Base-by-base conservation (phyloP, 2,113 vertebrate species). In the Procavia capensis region DNA sequence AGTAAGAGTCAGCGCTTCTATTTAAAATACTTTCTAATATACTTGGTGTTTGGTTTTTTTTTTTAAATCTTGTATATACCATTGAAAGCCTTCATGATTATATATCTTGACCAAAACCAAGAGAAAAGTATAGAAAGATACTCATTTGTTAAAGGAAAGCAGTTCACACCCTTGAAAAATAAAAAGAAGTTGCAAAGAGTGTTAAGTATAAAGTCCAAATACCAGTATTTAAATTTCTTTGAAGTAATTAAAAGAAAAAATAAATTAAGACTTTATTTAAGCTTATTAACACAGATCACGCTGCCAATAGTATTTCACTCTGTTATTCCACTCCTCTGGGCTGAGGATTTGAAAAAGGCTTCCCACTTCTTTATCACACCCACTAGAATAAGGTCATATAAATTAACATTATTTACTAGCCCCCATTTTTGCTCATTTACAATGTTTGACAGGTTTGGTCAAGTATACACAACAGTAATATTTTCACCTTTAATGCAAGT, bases 401-500 rank as follows among this genome's bases (percentile, higher is more conserved):
- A 97, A 93, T 97, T 91, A 97, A 98, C 93, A 96, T 89, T 91
- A 92, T 87, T 92, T 91, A 88, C 86, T 97, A 93, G 59, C 91
- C 72, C 85, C 57, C 75, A 14, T n/a, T 63, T 88, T 43, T 43
- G 63, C 68, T 63, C 47, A 83, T 34, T 81, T 87, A 57, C 25
- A 54, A 76, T 97, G 74, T 85, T 95, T 94, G 91, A 85, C 2
- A 96, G 75, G 85, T 84, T 94, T 72, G 92, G 92, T 92, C 66
- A 85, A 93, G 76, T 85, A 90, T 85, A 78, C 64, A 80, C 59
- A 88, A 96, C 29, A 94, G 88, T 91, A 96, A 96, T 85, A 95
- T 93, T 97, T 94, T 97, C 97, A 98, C 97, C 98, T 98, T 97
- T 96, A 91, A 97, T 98, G 98, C 98, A 98, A 98, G 94, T 85